Conservation (phyloP, 2,888 invertebrate species). For the Lymantria dispar region DNA sequence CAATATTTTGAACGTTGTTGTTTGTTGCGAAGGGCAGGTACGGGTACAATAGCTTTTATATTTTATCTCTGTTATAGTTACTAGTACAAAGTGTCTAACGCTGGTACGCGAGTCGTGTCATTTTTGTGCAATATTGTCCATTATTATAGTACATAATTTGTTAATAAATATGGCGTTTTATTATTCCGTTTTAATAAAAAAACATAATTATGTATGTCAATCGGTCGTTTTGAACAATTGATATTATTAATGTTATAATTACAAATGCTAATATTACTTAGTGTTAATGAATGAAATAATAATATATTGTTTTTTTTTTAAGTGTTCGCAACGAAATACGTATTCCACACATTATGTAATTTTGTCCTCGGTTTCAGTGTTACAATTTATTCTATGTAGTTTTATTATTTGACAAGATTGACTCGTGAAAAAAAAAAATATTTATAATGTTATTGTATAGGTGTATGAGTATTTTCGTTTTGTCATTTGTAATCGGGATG, state of each 20-base stretch:
- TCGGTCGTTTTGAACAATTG: slow-evolving; percentile 50
- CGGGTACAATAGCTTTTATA: slow-evolving; percentile 68
- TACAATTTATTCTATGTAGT: slow-evolving; percentile 70
- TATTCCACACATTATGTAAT: slow-evolving; percentile 52
- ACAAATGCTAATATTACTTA: slow-evolving; percentile 50
- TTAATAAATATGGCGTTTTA: slow-evolving; percentile 39
- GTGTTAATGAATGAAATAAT: slow-evolving; percentile 43
- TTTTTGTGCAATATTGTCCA: slow-evolving; percentile 49
- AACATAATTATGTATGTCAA: slow-evolving; percentile 35
- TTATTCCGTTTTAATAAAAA: slow-evolving; percentile 39
- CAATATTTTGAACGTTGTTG: slow-evolving; percentile 61
- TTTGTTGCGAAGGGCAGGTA: slow-evolving; percentile 59
- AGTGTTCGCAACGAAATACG: slow-evolving; percentile 49
- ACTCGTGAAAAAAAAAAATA: slow-evolving; percentile 56
- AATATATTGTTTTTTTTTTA: slow-evolving; percentile 46
- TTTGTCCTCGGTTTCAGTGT: slow-evolving; percentile 39
- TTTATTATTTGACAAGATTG: slow-evolving; percentile 70
- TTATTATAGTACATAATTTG: slow-evolving; percentile 32
- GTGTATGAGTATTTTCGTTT: slow-evolving; percentile 67
- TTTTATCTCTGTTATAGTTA: slow-evolving; percentile 66
- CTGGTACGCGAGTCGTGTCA: slow-evolving; percentile 42
- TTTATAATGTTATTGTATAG: slow-evolving; percentile 78
- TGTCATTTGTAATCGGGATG: slow-evolving; percentile 71
- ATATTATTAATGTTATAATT: slow-evolving; percentile 62
- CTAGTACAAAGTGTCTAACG: slow-evolving; percentile 60